A percentile compares a stretch with the other conserved stretches of the same genome.
Evolutionary conservation across 2,888 invertebrate genomes (phyloP).

Genomic region (Chaetogeoica ovagalla): DNA sequence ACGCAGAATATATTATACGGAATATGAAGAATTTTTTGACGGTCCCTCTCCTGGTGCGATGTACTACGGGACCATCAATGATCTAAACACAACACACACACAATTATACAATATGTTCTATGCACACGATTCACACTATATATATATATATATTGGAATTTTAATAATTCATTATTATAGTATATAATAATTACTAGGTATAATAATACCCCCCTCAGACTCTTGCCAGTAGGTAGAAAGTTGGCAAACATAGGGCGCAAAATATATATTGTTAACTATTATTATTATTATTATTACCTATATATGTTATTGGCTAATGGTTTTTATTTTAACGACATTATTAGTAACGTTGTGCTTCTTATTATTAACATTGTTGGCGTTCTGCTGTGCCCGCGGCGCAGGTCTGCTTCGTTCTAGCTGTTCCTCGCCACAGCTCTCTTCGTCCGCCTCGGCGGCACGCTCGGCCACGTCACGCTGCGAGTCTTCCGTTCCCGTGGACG

Average conservation of each 20-base stretch:
- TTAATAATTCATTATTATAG: neutral
- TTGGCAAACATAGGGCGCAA: slow-evolving; percentile 28
- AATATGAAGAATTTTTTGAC: no score
- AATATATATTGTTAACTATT: neutral
- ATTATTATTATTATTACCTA: slow-evolving; percentile 1
- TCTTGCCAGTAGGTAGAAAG: slow-evolving; percentile 34
- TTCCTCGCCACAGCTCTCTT: slow-evolving; percentile 56
- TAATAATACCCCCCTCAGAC: neutral
- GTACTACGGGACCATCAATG: no score
- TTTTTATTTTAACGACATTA: neutral
- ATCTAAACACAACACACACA: no score
- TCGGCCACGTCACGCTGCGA: slow-evolving; percentile 55
- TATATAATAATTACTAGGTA: neutral
- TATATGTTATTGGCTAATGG: neutral
- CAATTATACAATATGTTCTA: no score
- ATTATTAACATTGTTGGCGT: neutral
- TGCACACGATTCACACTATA: no score
- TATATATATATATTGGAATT: no score
- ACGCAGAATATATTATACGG: no score
- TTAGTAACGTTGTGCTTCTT: neutral
- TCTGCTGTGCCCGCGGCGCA: slow-evolving; percentile 13
- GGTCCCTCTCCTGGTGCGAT: no score
- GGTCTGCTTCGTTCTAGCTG: slow-evolving; percentile 22
- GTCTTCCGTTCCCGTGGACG: slow-evolving; percentile 57
- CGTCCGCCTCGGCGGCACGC: slow-evolving; percentile 57